Conservation (phyloP, 2,888 invertebrate species). For the Dasysyrphus tricinctus region DNA sequence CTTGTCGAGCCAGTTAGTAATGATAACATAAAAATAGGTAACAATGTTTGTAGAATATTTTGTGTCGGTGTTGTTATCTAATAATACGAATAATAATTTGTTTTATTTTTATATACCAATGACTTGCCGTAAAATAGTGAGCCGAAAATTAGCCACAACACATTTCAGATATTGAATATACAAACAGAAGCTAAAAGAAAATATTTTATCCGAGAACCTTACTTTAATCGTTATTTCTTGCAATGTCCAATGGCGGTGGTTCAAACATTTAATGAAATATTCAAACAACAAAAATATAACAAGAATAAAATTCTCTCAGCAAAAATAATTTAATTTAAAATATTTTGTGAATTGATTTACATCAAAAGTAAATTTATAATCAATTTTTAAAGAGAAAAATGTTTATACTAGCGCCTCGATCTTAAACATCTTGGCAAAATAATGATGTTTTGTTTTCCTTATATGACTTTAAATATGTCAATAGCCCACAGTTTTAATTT, state of each 20-base stretch:
- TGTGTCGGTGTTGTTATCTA: not conserved
- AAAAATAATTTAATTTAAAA: not conserved
- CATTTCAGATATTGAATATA: not conserved
- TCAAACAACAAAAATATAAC: no score
- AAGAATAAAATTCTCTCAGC: not conserved
- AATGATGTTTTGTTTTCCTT: not conserved
- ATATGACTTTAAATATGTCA: not conserved
- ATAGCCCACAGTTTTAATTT: not conserved
- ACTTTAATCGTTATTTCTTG: not conserved
- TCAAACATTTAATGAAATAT: not conserved
- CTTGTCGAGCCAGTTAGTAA: not conserved
- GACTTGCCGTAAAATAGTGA: not conserved
- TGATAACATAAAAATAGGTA: not conserved
- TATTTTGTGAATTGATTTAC: conserved; percentile 1
- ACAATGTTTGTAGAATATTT: not conserved
- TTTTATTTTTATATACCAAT: not conserved
- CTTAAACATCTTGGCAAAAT: not conserved
- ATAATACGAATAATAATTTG: not conserved
- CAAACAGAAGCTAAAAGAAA: not conserved
- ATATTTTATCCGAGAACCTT: not conserved
- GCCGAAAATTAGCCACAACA: not conserved
- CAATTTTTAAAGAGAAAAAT: not conserved
- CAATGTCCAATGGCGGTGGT: not conserved
- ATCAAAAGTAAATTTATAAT: not conserved
- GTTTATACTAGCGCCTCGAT: not conserved